Percentiles rank a stretch among this genome's conserved stretches.
Conservation (phyloP, 2,888 invertebrate genomes). For the Cephus sareptanus region DNA sequence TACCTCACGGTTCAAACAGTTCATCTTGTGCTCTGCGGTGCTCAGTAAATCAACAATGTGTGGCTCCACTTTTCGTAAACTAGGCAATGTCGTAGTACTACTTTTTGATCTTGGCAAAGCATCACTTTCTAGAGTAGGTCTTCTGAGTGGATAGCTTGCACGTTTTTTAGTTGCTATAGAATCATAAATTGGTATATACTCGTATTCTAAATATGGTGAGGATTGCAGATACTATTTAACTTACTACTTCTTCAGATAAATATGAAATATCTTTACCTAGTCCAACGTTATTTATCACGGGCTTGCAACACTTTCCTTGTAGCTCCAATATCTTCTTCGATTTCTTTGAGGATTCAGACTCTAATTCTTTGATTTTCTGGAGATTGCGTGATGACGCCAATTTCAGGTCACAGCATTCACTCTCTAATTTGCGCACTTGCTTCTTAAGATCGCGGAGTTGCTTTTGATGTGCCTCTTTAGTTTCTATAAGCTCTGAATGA, state of each 20-base stretch:
- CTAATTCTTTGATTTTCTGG: conserved; percentile 72
- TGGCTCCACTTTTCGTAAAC: conserved; percentile 48
- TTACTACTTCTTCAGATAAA: not conserved
- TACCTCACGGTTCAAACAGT: conserved; percentile 58
- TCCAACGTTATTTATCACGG: conserved; percentile 55
- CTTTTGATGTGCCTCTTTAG: conserved; percentile 74
- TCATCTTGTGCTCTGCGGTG: conserved; percentile 61
- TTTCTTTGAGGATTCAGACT: conserved; percentile 73
- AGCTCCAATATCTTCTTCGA: conserved; percentile 68
- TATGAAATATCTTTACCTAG: conserved; percentile 38
- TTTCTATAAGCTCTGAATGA: conserved; percentile 74
- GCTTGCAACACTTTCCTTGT: conserved; percentile 64
- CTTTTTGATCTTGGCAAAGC: conserved; percentile 44
- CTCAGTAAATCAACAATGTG: conserved; percentile 52
- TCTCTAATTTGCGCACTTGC: conserved; percentile 68
- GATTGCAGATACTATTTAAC: not conserved
- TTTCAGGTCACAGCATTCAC: conserved; percentile 72
- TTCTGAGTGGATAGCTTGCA: conserved; percentile 54
- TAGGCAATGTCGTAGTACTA: conserved; percentile 41
- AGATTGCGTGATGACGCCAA: conserved; percentile 70
- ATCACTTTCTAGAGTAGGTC: conserved; percentile 53
- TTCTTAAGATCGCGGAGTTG: conserved; percentile 69
- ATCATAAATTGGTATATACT: not conserved
- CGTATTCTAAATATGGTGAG: not conserved
- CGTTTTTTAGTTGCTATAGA: conserved; percentile 53